Conservation (phyloP, 2,888 invertebrate genomes). For the Mesochorus sp. region DNA sequence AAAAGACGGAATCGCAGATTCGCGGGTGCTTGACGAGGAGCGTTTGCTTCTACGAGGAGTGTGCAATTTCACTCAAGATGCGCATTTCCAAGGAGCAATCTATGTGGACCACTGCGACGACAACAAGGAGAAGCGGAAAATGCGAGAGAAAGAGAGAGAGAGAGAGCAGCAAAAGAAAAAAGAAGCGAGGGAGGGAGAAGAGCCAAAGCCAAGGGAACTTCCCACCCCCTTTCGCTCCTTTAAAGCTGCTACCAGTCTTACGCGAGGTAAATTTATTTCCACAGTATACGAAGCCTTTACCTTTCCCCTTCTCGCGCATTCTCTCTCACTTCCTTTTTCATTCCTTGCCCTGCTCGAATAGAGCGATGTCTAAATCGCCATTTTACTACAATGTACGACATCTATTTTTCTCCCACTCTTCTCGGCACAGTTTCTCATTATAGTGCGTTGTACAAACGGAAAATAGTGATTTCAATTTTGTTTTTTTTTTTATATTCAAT, state of each 20-base stretch:
- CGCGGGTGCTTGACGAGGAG: conserved; percentile 46
- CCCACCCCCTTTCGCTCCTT: conserved; percentile 22
- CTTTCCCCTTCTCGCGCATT: neutral
- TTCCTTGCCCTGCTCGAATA: conserved; percentile 2
- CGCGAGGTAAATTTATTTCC: conserved; percentile 61
- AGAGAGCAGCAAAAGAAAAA: too few relatives aligned
- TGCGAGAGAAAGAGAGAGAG: neutral
- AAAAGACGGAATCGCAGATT: conserved; percentile 41
- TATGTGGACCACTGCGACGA: conserved; percentile 28
- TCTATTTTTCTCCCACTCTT: neutral
- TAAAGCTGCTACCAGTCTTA: conserved; percentile 57
- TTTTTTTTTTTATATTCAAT: too few relatives aligned
- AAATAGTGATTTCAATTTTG: too few relatives aligned
- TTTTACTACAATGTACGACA: conserved; percentile 45
- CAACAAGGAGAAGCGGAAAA: conserved; percentile 19
- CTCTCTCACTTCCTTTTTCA: conserved; percentile 15
- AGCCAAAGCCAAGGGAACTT: conserved; percentile 29
- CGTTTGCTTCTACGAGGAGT: conserved; percentile 57
- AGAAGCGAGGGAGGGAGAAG: too few relatives aligned
- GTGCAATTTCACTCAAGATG: conserved; percentile 61
- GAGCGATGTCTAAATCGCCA: conserved; percentile 58
- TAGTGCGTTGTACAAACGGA: too few relatives aligned
- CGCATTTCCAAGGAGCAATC: conserved; percentile 61
- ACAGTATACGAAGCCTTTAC: conserved; percentile 35
- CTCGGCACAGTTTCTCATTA: conserved; percentile 4